Evolutionary conservation across 2,888 invertebrate species (phyloP), one percentile per base, ranked within the genome.

Genomic region (Prostheceraeus crozeri): DNA sequence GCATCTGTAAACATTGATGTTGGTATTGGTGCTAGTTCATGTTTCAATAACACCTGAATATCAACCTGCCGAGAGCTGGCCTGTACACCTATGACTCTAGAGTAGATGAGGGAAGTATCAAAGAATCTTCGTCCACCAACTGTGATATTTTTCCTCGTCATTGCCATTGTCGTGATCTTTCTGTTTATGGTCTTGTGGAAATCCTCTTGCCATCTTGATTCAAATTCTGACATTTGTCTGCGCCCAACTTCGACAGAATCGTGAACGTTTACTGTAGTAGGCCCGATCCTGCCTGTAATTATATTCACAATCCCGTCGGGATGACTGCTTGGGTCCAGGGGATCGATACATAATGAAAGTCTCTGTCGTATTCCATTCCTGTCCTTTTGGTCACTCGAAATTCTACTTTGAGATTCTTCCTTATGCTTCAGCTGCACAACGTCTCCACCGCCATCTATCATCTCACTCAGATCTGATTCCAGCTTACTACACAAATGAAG

Each of bases 21-120:
- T 8, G 62, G 65, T n/a, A 57, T 6, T 46, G 64, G 58, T 21
- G 63, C 35, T 14, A 64, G 53, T 40, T 64, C 61, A 63, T 63
- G 48, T 10, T 16, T 25, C 16, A 63, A 30, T n/a, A 64, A 35
- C 33, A 54, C 51, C 23, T 55, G 35, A 2, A 59, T 45, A 33
- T 55, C 35, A 25, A 63, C 52, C 4, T 28, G 10, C n/a, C 61
- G 31, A 25, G 35, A 31, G 27, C 48, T 35, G 35, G 6, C 25
- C 45, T 23, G 14, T 10, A 63, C 19, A 31, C 53, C 61, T 53
- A 59, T 59, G 10, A 56, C 63, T 16, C 57, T 51, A 19, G 59
- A 35, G 45, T 60, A 62, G 21, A 62, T 62, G 19, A 61, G 48
- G 23, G 33, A 51, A 46, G 36, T 31, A 25, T 57, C 62, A 57